phyloP scores from a whole-genome alignment of 2,888 invertebrate genomes.

The Drosophila fulvimacula region DNA sequence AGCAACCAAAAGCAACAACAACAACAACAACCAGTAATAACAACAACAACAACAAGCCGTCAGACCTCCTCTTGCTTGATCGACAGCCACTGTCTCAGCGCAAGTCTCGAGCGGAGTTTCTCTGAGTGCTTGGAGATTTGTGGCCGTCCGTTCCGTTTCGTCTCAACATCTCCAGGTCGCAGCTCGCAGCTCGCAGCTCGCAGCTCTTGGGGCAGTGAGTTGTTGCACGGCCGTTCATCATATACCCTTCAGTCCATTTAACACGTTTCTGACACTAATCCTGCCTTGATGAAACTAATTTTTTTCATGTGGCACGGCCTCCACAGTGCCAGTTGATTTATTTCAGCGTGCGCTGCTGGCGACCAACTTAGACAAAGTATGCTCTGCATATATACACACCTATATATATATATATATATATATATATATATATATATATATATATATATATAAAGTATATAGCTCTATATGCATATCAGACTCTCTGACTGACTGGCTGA shows the following conservation, averaged over 20 bases:
- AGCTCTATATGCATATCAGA: conserved; percentile 35
- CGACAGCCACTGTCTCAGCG: conserved; percentile 46
- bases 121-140: conserved; percentile 52
- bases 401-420: conserved; percentile 19
- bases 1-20: conserved; percentile 19
- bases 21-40: background rate
- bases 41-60: conserved; percentile 13
- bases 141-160: conserved; percentile 23
- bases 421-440: conserved; percentile 9
- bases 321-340: conserved; percentile 81
- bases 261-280: conserved; percentile 85
- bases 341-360: conserved; percentile 81
- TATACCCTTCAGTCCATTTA: conserved; percentile 85
- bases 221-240: conserved; percentile 81
- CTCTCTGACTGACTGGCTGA: conserved; percentile 34
- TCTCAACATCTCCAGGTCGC: conserved; percentile 9
- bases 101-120: conserved; percentile 36
- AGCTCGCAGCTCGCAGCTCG: conserved; percentile 7
- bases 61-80: conserved; percentile 39
- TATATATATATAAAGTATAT: conserved; percentile 25
- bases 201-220: conserved; percentile 36
- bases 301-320: conserved; percentile 80
- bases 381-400: conserved; percentile 22
- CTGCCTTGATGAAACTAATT: conserved; percentile 85
- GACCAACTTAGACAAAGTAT: conserved; percentile 80